Base-by-base conservation (phyloP, 2,797 vertebrate species). In the Delichon dasypus region DNA sequence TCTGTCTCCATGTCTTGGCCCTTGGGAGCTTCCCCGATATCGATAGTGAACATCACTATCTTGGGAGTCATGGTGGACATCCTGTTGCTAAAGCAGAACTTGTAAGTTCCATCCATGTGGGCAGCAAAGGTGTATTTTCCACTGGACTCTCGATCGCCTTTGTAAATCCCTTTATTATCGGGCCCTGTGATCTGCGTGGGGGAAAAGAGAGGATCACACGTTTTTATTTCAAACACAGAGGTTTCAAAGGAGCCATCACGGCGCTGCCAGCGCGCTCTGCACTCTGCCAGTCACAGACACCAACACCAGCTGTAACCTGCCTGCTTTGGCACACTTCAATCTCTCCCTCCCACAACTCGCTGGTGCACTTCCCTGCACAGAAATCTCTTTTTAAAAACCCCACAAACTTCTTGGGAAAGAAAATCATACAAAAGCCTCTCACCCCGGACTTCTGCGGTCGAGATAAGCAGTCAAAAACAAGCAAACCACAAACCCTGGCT, bases 1-100 rank as follows among this genome's bases (percentile, higher is more conserved):
- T 99, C 99, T 32, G 99, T 99, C 97, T 99, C 99, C 99, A 99
- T 99, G 97, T 99, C 99, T 29, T 99, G 99, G 71, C 98, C 99
- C 97, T 99, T 99, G 0, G 99, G 99, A 40, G 99, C 99, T 95
- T 99, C 99, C 91, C 99, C 99, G 3, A 99, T 99, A 45, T 99
- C 99, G 10, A 99, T 99, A 79, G 99, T 99, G 98, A 99, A 99
- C 99, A 99, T 99, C 92, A 99, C 99, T 53, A 99, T 99, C 97
- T 99, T 99, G 51, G 99, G 99, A 23, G 99, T 99, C 99, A 99
- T 99, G 77, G 99, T 99, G 62, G 99, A 99, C 99, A 99, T 99
- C 97, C 99, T 99, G 97, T 99, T 99, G 97, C 99, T 99, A 96
- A 99, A 99, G 97, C 99, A 99, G 86, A 99, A 99, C 96, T 99